Evolutionary conservation across 2,113 vertebrate genomes (phyloP), one percentile per base, ranked within the genome.

Genomic region (Gorilla gorilla): DNA sequence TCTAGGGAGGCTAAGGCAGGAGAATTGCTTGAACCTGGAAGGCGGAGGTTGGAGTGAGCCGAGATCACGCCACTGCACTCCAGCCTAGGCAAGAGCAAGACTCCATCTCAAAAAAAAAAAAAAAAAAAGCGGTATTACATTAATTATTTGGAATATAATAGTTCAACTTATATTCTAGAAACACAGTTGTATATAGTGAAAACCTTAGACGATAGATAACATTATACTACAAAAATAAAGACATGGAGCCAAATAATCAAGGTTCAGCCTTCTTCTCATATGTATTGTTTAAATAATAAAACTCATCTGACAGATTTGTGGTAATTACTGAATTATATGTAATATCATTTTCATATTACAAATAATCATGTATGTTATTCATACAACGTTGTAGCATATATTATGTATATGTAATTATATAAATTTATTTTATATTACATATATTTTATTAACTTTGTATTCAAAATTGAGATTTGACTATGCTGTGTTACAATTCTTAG

Each of bases 401-500:
- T 64, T 38, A 75, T 68, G 16, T 13, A 48, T 55, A 45, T 13
- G 32, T 55, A 43, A n/a, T 23, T 78, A 70, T 61, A 50, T 68
- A 6, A 45, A 78, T 87, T 91, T 81, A 14, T 27, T 82, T 91
- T 61, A 7, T 20, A 13, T 76, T 76, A 48, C 48, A 87, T 38
- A 9, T 66, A 25, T 66, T 81, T 70, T 14, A 57, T 78, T 66
- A 72, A 88, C 30, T 48, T 25, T 78, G 2, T 13, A 10, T 96
- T 85, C 64, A 75, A 61, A 94, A 68, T 73, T 66, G 35, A 94
- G 48, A 93, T 68, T 86, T 89, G 8, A 27, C 11, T 94, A 48
- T 94, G 59, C 52, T 38, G 2, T 78, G 40, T 50, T 89, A 57
- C 66, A 48, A 59, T n/a, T 81, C 8, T 79, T 73, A 40, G 22